phyloP scores from a whole-genome alignment of 1,140 invertebrate species.

The Oryzaephilus surinamensis region DNA sequence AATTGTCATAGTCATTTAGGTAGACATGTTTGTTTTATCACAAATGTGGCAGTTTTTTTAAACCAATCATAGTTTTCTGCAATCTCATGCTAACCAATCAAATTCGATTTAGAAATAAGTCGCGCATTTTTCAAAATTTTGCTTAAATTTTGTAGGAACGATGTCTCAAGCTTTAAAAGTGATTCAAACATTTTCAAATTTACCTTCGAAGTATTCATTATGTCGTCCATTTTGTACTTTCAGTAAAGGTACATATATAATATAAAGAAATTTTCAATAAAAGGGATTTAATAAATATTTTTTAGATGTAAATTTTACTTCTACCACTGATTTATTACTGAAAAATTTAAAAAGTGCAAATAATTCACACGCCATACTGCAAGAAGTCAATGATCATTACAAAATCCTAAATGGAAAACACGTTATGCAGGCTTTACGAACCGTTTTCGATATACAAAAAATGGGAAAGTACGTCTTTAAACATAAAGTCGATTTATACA shows the following conservation, averaged over 20 bases:
- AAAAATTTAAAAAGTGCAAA: slow-evolving; percentile 23
- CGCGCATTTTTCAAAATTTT: too few species aligned
- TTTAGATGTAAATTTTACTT: too few species aligned
- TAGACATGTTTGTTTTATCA: slow-evolving; percentile 24
- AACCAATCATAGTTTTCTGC: slow-evolving; percentile 8
- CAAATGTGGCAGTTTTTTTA: slow-evolving; percentile 13
- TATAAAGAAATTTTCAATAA: too few species aligned
- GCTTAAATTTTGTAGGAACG: too few species aligned
- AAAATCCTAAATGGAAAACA: slow-evolving; percentile 29
- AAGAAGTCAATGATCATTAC: slow-evolving; percentile 20
- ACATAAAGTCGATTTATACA: neutral
- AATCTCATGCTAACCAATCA: slow-evolving; percentile 18
- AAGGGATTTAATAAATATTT: too few species aligned
- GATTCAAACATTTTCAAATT: too few species aligned
- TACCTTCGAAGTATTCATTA: too few species aligned
- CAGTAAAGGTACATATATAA: too few species aligned
- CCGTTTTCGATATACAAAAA: slow-evolving; percentile 27
- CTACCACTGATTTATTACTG: slow-evolving; percentile 20
- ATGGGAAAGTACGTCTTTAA: slow-evolving; percentile 18
- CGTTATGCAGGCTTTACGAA: slow-evolving; percentile 23
- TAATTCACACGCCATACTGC: slow-evolving; percentile 16
- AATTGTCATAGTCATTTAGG: slow-evolving; percentile 30
- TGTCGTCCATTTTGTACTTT: too few species aligned
- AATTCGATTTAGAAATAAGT: slow-evolving; percentile 1
- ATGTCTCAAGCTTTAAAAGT: too few species aligned